These are phyloP conservation scores for Rhinichthys klamathensis DNA, from an alignment of 2,113 vertebrate species.

Conservation along the genomic window DNA sequence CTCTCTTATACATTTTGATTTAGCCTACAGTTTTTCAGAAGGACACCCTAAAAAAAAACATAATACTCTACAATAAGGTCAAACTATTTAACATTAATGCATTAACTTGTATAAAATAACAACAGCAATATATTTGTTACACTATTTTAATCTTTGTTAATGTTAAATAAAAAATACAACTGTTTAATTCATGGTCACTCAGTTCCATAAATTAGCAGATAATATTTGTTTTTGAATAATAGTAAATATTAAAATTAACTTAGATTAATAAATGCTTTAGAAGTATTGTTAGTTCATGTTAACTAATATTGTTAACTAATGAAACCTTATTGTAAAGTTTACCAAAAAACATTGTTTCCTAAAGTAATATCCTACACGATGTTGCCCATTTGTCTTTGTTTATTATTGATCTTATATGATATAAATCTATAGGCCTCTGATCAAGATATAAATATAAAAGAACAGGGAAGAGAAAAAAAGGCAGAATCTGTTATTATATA, in stretches of 20 bases:
- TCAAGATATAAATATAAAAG: neutral
- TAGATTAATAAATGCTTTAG: neutral
- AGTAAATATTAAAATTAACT: neutral
- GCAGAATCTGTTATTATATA: neutral
- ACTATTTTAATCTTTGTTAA: no score
- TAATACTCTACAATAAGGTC: neutral
- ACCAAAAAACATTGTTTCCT: neutral
- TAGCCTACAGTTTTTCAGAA: no score
- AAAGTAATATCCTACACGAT: neutral
- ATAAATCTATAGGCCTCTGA: no score
- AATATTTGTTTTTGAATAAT: neutral
- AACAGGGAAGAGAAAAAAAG: neutral
- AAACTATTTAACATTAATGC: no score
- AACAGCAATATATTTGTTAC: no score
- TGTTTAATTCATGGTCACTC: neutral
- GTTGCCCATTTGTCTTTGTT: no score
- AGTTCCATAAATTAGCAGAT: neutral
- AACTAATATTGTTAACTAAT: neutral
- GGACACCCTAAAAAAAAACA: no score
- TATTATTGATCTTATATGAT: neutral
- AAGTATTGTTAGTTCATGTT: neutral
- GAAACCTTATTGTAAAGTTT: neutral
- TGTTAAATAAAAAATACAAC: neutral
- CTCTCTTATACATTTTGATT: no score
- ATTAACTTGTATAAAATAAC: no score